phyloP scores from a whole-genome alignment of 2,113 vertebrate species.

The Cryptotis parvus region DNA sequence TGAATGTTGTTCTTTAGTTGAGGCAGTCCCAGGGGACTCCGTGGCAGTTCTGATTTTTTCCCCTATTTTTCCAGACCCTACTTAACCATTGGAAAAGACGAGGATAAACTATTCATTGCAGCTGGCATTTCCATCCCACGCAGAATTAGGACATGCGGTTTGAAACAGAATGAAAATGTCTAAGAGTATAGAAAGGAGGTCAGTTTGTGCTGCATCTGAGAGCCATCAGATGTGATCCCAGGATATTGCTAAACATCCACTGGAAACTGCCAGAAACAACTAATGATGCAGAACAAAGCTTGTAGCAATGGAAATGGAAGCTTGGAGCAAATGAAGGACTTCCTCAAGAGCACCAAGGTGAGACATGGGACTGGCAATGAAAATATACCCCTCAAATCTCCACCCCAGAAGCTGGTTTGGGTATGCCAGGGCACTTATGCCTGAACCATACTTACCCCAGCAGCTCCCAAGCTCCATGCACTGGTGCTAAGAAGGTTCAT shows the following conservation, averaged over 20 bases:
- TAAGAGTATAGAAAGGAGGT: background rate
- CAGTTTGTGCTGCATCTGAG: background rate
- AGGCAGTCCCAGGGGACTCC: background rate
- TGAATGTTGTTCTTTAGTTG: background rate
- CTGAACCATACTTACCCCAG: background rate
- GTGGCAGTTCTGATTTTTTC: background rate
- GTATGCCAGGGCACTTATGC: too few species aligned
- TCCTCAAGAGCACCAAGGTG: background rate
- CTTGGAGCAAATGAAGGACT: background rate
- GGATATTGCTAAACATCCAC: background rate
- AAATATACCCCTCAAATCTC: background rate
- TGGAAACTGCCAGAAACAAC: slow-evolving; percentile 4
- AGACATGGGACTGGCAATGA: background rate
- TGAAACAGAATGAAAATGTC: slow-evolving; percentile 14
- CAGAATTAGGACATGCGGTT: slow-evolving; percentile 32
- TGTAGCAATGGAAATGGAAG: background rate
- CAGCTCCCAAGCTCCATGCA: background rate
- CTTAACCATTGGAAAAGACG: background rate
- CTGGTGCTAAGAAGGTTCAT: background rate
- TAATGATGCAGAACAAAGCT: background rate
- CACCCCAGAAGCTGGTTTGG: background rate
- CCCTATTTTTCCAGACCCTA: background rate
- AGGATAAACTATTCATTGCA: background rate
- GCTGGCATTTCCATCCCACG: background rate
- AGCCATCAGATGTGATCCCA: background rate